A percentile compares a stretch with the other conserved stretches of the same genome.
Evolutionary conservation across 2,888 invertebrate species (phyloP).

Genomic region (Scrobipalpa costella): DNA sequence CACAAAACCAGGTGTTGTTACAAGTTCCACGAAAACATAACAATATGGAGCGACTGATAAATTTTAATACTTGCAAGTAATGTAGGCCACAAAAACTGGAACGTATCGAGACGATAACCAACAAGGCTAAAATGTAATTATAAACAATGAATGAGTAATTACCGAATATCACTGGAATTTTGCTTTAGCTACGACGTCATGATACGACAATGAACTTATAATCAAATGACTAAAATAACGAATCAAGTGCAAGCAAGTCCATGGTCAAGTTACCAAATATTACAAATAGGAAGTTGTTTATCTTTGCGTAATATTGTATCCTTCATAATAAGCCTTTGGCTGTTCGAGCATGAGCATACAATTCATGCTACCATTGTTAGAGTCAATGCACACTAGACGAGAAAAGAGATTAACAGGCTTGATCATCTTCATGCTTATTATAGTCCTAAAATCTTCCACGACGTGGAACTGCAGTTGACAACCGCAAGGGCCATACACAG

Average conservation of each 20-base stretch:
- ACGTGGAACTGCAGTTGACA: background rate
- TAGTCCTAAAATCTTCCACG: background rate
- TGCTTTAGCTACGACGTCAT: background rate
- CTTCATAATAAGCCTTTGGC: background rate
- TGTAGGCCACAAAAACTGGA: slow-evolving; percentile 21
- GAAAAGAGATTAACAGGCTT: background rate
- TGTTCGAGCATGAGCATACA: background rate
- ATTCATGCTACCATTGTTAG: background rate
- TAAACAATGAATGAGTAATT: slow-evolving; percentile 10
- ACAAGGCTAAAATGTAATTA: slow-evolving; percentile 20
- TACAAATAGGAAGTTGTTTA: background rate
- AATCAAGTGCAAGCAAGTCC: slow-evolving; percentile 13
- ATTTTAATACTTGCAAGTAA: slow-evolving; percentile 7
- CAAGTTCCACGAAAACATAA: slow-evolving; percentile 2
- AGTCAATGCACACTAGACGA: slow-evolving; percentile 5
- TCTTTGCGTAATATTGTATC: background rate
- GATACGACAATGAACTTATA: background rate
- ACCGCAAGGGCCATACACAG: slow-evolving; percentile 6
- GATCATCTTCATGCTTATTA: background rate
- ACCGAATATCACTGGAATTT: background rate
- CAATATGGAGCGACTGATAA: slow-evolving; percentile 3
- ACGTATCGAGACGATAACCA: slow-evolving; percentile 19
- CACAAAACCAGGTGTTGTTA: slow-evolving; percentile 26
- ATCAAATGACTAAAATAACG: background rate
- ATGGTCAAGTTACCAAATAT: slow-evolving; percentile 14